These are phyloP conservation scores for Cassiopea xamachana DNA, from an alignment of 30 jellyfish, hydroid and myxozoan genomes.

Conservation along the genomic window DNA sequence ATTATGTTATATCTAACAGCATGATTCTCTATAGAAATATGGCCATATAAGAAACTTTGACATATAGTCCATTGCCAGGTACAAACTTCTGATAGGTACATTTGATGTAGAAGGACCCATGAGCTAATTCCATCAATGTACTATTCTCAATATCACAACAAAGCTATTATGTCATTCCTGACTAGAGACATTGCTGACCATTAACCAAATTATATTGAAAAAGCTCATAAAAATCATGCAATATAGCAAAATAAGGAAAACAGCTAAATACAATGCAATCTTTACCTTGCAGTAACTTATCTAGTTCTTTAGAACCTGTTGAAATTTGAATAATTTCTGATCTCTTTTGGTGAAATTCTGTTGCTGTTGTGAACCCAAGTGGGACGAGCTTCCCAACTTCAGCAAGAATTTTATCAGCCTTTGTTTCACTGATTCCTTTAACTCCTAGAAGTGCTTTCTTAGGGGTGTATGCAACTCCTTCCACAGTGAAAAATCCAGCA, in stretches of 20 bases:
- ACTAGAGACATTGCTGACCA: no score
- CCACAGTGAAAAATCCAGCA: slow-evolving; percentile 98
- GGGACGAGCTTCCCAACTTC: slow-evolving; percentile 96
- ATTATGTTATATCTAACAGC: no score
- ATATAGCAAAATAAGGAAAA: background rate
- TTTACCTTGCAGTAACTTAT: slow-evolving; percentile 90
- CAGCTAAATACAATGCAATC: background rate
- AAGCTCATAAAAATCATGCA: background rate
- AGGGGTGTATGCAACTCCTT: slow-evolving; percentile 97
- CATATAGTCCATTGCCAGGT: no score
- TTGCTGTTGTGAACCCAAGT: slow-evolving; percentile 99
- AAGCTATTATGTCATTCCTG: no score
- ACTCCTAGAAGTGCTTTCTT: slow-evolving; percentile 90
- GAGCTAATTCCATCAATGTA: no score
- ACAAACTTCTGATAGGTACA: no score
- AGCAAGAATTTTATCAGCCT: slow-evolving; percentile 95
- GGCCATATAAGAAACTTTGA: no score
- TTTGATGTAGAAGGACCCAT: no score
- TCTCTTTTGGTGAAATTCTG: slow-evolving; percentile 98
- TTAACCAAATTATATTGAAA: no score
- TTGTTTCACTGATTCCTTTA: slow-evolving; percentile 99
- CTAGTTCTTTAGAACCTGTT: slow-evolving; percentile 98
- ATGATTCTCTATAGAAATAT: no score
- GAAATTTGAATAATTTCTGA: slow-evolving; percentile 95
- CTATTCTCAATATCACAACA: no score